A percentile compares a stretch with the other conserved stretches of the same genome.
Conservation (phyloP, 2,113 vertebrate species). For the Triplophysa tibetana region DNA sequence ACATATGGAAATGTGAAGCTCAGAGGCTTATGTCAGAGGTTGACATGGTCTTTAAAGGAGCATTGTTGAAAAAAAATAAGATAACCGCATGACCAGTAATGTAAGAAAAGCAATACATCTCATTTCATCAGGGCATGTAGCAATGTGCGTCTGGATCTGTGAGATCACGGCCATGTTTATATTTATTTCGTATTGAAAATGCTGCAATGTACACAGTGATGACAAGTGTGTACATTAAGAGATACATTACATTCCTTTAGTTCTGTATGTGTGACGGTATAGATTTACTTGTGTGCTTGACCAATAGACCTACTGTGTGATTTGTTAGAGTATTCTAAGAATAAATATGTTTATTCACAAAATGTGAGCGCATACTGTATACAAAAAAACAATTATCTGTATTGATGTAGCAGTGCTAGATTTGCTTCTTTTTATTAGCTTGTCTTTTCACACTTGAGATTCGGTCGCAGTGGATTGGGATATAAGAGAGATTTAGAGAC, state of each 20-base stretch:
- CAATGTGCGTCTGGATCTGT: constrained; percentile 29
- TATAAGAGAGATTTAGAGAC: constrained; percentile 8
- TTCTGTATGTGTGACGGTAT: constrained; percentile 30
- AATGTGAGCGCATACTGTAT: constrained; percentile 34
- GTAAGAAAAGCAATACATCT: constrained; percentile 48
- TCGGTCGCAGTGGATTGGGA: not conserved
- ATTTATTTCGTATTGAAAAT: constrained; percentile 45
- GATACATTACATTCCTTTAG: constrained; percentile 53
- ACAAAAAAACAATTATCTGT: not conserved
- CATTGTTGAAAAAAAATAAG: constrained; percentile 20
- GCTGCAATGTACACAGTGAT: constrained; percentile 36
- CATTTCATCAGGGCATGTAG: constrained; percentile 51
- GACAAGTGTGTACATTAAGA: constrained; percentile 31
- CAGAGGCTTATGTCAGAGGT: constrained; percentile 12
- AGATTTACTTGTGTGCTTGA: constrained; percentile 44
- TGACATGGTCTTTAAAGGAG: constrained; percentile 10
- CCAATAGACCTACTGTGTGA: constrained; percentile 36
- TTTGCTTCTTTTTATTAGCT: constrained; percentile 42
- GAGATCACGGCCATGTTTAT: constrained; percentile 8
- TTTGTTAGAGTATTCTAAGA: constrained; percentile 35
- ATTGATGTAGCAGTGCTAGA: constrained; percentile 48
- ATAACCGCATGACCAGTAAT: constrained; percentile 30
- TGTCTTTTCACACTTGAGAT: constrained; percentile 44
- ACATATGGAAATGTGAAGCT: constrained; percentile 8
- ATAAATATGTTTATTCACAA: constrained; percentile 41